Conservation (phyloP, 2,113 vertebrate genomes). For the Embiotoca jacksoni region DNA sequence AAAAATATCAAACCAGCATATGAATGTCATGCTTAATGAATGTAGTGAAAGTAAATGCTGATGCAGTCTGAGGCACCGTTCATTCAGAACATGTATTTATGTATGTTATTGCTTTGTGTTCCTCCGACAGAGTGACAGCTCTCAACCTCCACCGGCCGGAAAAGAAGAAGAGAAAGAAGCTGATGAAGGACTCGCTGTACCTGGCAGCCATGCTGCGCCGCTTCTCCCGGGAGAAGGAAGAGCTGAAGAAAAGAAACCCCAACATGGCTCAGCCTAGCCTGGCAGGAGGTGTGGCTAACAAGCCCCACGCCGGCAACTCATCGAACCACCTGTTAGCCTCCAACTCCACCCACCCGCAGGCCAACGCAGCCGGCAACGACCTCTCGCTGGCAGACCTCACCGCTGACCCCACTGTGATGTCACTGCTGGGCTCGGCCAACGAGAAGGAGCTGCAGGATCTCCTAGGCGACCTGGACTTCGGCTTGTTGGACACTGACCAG, state of each 20-base stretch:
- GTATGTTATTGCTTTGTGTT: constrained; percentile 15
- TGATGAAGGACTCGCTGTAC: constrained; percentile 94
- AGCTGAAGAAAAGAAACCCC: constrained; percentile 87
- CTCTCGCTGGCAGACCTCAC: constrained; percentile 79
- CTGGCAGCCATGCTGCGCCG: constrained; percentile 96
- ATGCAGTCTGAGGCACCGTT: background rate
- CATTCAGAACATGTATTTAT: background rate
- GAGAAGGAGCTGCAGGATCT: constrained; percentile 95
- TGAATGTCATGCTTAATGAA: background rate
- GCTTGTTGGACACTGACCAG: constrained; percentile 90
- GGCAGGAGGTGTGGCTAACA: constrained; percentile 70
- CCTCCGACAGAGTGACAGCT: constrained; percentile 85
- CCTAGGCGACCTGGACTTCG: constrained; percentile 93
- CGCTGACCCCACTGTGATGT: constrained; percentile 91
- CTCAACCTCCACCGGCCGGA: constrained; percentile 94
- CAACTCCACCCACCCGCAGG: constrained; percentile 80
- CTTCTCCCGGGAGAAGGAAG: constrained; percentile 96
- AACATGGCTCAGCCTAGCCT: constrained; percentile 48
- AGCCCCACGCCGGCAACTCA: constrained; percentile 71
- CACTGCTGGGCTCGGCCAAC: constrained; percentile 93
- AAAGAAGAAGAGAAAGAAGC: constrained; percentile 97
- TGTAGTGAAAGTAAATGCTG: background rate
- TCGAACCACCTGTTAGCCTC: constrained; percentile 79
- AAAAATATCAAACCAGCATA: too few species aligned
- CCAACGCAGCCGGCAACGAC: constrained; percentile 78